Evolutionary conservation across 2,113 vertebrate species (phyloP), one percentile per base, ranked within the genome.

Genomic region (Stictonetta naevosa): DNA sequence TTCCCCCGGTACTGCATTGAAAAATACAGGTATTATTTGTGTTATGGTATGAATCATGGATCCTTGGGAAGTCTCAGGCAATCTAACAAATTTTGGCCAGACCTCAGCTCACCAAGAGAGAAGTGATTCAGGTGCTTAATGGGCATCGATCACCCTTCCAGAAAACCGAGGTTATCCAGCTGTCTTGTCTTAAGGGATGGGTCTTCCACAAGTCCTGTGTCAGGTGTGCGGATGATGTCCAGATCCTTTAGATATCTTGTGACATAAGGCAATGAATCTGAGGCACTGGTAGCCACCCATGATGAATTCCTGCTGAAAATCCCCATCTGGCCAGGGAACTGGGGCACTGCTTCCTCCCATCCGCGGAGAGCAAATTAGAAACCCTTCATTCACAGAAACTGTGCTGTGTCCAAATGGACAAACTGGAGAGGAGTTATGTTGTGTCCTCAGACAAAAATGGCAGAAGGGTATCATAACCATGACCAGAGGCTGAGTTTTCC

Each of bases 381-480:
- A 8, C 6, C 21, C 15, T 11, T 40, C 22, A 8, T 5, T 36
- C 33, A 33, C 26, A 25, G 34, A 31, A 48, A 29, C 4, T 44
- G 21, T 9, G 2, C n/a, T 26, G 9, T 26, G 34, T 50, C 14
- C 8, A 28, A 25, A 11, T 7, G 23, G 9, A 16, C 48, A 46
- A 8, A 20, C 36, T 13, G 22, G 38, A 6, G 17, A 23, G 10
- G 55, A 26, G 56, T 68, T 25, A 2, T 13, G 10, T 8, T 25
- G 17, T 5, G 6, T 19, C 42, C 40, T 63, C 10, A 34, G 38
- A 12, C 8, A 19, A 18, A n/a, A 81, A 12, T 34, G 76, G 58
- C 38, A 71, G 28, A 60, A 36, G 0, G 50, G 2, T 25, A 60
- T 6, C 22, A 56, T 50, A 13, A 22, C 1, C 3, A 6, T 11